Base-by-base conservation (phyloP, 2,888 invertebrate species). In the Aporophyla nigra region DNA sequence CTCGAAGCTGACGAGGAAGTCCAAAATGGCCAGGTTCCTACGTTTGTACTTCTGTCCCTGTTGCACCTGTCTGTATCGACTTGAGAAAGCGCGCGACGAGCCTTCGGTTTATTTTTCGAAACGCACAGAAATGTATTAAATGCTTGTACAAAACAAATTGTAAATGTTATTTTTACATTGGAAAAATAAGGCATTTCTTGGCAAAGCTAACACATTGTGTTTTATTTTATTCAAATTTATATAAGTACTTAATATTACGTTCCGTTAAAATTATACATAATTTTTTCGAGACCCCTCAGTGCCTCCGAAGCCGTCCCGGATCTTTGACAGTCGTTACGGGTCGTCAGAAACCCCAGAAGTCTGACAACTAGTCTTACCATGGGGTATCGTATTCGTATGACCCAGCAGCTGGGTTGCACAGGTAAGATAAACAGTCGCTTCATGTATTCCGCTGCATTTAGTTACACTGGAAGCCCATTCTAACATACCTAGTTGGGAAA, bases 11-110 rank as follows among this genome's bases (percentile, higher is more conserved):
- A 93, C 91, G 24, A 92, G 83, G 10, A 95, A 92, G 81, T 94
- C 96, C 0, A 96, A 93, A 87, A 85, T 96, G 54, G 96, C 96
- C 0, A 92, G 92, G 82, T 96, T 96, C 87, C 85, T 96, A 54
- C 93, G 96, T 3, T 86, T 96, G 16, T 96, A 96, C 84, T 96
- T 96, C 79, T 96, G 96, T 83, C 95, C 96, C 2, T 96, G 96
- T 88, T 96, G 96, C 84, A 93, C 94, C 19, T 96, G 96, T 85
- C 90, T 96, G 5, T 96, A 96, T 71, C 91, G 93, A 81, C 88
- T 96, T 73, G 96, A 96, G 78, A 95, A 92, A 80, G 92, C 93
- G 89, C 90, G 90, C 40, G 93, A 94, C 0, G 91, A 93, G 9
- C 86, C 84, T 14, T 87, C 88, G 4, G 66, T 77, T 40, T 87